phyloP scores from a whole-genome alignment of 1,140 invertebrate species.

The Psilanteris sp. region DNA sequence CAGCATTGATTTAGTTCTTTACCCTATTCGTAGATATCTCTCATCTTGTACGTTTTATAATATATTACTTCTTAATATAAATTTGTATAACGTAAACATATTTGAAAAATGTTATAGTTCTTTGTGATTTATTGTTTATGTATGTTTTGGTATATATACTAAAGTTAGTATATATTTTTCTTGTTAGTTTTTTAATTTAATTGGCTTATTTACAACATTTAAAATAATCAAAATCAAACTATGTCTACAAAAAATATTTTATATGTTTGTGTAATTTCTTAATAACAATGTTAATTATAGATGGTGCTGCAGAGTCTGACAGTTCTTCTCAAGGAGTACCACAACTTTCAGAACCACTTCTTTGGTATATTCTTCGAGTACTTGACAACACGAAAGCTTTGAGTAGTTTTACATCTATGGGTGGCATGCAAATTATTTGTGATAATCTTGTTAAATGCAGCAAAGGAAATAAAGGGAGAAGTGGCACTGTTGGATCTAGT shows the following conservation, averaged over 20 bases:
- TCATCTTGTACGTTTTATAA: conserved; percentile 83
- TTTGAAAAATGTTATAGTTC: too few relatives aligned
- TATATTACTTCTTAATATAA: too few relatives aligned
- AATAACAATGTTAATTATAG: too few relatives aligned
- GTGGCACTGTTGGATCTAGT: conserved; percentile 14
- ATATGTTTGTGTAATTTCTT: too few relatives aligned
- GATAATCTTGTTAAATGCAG: conserved; percentile 81
- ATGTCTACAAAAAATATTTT: neutral
- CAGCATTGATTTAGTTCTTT: conserved; percentile 85
- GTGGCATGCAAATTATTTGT: conserved; percentile 82
- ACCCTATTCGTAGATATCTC: conserved; percentile 87
- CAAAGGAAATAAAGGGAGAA: conserved; percentile 79
- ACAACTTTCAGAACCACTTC: conserved; percentile 86
- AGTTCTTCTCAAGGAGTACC: conserved; percentile 74
- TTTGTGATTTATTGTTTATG: too few relatives aligned
- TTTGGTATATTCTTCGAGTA: conserved; percentile 87
- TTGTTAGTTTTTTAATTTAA: too few relatives aligned
- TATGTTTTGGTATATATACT: too few relatives aligned
- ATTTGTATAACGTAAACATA: too few relatives aligned
- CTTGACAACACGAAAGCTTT: conserved; percentile 85
- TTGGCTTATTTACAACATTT: too few relatives aligned
- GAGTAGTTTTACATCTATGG: conserved; percentile 83
- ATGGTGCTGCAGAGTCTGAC: conserved; percentile 66
- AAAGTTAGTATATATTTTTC: too few relatives aligned
- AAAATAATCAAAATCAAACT: too few relatives aligned